Evolutionary conservation across 2,888 invertebrate species (phyloP), one percentile per base, ranked within the genome.

Genomic region (Ochropacha duplaris): DNA sequence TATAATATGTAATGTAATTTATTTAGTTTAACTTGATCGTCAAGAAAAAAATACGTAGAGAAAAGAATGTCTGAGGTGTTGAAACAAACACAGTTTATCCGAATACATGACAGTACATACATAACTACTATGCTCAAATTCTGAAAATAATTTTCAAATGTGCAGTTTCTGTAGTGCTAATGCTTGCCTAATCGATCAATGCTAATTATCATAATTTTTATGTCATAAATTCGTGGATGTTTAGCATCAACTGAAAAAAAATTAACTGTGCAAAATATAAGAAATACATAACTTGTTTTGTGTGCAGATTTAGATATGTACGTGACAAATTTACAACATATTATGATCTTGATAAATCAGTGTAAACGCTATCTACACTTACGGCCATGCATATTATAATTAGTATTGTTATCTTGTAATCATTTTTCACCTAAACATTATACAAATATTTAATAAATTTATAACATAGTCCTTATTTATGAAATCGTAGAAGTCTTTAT

Each of bases 271-370:
- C n/a, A 51, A 57, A 62, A 58, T 59, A 65, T 68, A 62, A 70
- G 62, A 71, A 24, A 24, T 24, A 24, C 5, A 24, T 24, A 24
- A 24, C 5, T 62, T 69, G 31, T 31, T 31, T 31, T 31, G 52
- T 52, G 52, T 52, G 31, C 22, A 22, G 22, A 31, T 11, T 12
- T 31, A 76, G 75, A 61, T 71, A 78, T 66, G 67, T 79, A 79
- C 82, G 77, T 84, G 87, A 88, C 79, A 83, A 76, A 85, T 88
- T 86, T 87, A 86, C 81, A 78, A 83, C 74, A 79, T 73, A 74
- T 81, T 73, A 74, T 81, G 78, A 79, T 86, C 82, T 77, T 83
- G 82, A 84, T 85, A 84, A 81, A 87, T 84, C 83, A 81, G 81
- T 76, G 60, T 67, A 60, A 69, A 67, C 74, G 68, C 72, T 87